Base-by-base conservation (phyloP, 1,140 invertebrate genomes). In the Euborellia annulipes region DNA sequence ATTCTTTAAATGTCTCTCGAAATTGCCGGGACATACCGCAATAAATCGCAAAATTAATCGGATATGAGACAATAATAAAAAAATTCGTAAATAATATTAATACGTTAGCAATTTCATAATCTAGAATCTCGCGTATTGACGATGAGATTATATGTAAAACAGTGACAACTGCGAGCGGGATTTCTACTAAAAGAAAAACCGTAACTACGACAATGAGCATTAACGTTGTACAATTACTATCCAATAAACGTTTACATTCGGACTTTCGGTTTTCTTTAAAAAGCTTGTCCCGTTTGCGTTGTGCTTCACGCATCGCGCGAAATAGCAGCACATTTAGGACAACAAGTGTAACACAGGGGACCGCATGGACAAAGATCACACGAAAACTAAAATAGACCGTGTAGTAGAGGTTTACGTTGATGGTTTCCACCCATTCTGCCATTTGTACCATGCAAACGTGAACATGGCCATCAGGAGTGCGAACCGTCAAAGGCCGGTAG, bases 121-220 rank as follows among this genome's bases (percentile, higher is more conserved):
- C 75, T 0, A 88, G 61, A 50, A 86, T 76, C 50, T 80, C 75
- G 27, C 58, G 54, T 0, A 71, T 65, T 36, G 82, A 67, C 8
- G 75, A 71, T 16, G 82, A 79, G 40, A 91, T 76, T 34, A 92
- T 86, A 57, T 91, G 83, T 14, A 94, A 63, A 7, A 82, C 70
- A 0, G 85, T 88, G 30, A 92, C 82, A 17, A 93, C 76, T 1
- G 87, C 89, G 23, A 93, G 70, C 0, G 91, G 91, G 46, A 93
- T 83, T 61, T 95, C 91, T 0, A 91, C 88, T 46, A 85, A 66
- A 0, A 95, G 67, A 59, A 95, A 94, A 0, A 92, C 84, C 0
- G 85, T 83, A 0, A 95, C 89, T 1, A 95, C 87, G 3, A 89
- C 85, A n/a, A 94, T 92, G 2, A 95, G 65, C 90, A 95, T 94